Base-by-base conservation (phyloP, 53 echinoderm and acorn worm genomes). In the Luidia sarsii region DNA sequence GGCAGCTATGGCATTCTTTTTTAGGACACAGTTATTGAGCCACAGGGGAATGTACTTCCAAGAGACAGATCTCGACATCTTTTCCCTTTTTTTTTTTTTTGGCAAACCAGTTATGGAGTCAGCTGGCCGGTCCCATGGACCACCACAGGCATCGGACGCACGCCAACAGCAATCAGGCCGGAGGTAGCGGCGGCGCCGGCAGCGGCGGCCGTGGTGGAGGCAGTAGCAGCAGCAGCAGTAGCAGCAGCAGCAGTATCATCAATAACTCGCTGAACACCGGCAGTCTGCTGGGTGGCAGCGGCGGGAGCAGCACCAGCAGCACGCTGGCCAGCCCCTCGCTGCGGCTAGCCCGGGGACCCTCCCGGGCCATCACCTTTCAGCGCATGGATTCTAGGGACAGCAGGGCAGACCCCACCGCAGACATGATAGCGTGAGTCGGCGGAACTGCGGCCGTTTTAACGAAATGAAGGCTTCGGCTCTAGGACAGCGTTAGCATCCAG, bases 351-450 rank as follows among this genome's bases (percentile, higher is more conserved):
- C 7, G 67, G 77, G 67, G 66, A 39, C 39, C 19, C 13, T 57
- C 50, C 10, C 34, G 66, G 6, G 54, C 55, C 29, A 11, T 70
- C 28, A 70, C 67, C 57, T 33, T 83, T n/a, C 88, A 73, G 33
- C 67, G 88, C 28, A 33, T 86, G 75, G 75, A 53, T 1, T 77
- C 57, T 20, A 65, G 73, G 27, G 83, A 67, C 16, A 55, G 64
- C 15, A 71, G 86, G 28, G 86, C 39, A 0, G 81, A 86, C 29
- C 82, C 90, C 5, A 82, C 90, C 3, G 55, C 82, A 0, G 86
- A 90, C 57, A 90, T 90, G 90, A 90, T 90, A 37, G 68, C 82
- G 90, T 90, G 52, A 86, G 90, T 90, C 2, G 2, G 38, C 16
- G 38, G 31, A 22, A 41, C n/a, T n/a, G 35, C 35, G n/a, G 19